Percentiles rank a stretch among this genome's conserved stretches.
phyloP scores from a whole-genome alignment of 2,888 invertebrate species.

The Troglohyphantes excavatus region DNA sequence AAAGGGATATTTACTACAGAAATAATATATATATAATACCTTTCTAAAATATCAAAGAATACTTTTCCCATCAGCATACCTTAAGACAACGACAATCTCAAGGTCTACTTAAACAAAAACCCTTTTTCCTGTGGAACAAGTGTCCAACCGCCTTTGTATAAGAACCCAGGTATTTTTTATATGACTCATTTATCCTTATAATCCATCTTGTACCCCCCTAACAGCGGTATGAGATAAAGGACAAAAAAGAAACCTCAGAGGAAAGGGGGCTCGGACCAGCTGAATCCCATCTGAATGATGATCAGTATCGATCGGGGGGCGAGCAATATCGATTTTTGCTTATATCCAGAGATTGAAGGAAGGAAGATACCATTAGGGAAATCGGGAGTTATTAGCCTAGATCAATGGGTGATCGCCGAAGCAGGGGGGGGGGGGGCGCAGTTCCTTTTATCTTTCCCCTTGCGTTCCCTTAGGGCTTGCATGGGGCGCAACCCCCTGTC shows the following conservation, averaged over 20 bases:
- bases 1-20: no score
- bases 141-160: no score
- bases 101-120: no score
- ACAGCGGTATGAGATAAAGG: neutral
- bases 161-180: neutral
- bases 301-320: constrained; percentile 68
- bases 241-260: neutral
- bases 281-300: constrained; percentile 76
- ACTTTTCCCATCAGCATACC: no score
- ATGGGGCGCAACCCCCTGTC: constrained; percentile 4
- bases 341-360: constrained; percentile 7
- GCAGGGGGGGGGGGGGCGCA: constrained; percentile 14
- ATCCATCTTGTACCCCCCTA: constrained; percentile 55
- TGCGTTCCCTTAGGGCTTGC: neutral
- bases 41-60: no score
- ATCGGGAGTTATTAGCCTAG: constrained; percentile 77
- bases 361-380: constrained; percentile 77
- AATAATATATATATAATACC: no score
- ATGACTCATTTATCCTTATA: constrained; percentile 30
- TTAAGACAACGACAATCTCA: no score
- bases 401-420: constrained; percentile 75
- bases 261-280: constrained; percentile 37
- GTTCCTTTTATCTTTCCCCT: constrained; percentile 71
- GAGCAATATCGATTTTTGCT: constrained; percentile 61
- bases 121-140: no score